Conservation (phyloP, 1,140 invertebrate genomes). For the Aporrectodea caliginosa region DNA sequence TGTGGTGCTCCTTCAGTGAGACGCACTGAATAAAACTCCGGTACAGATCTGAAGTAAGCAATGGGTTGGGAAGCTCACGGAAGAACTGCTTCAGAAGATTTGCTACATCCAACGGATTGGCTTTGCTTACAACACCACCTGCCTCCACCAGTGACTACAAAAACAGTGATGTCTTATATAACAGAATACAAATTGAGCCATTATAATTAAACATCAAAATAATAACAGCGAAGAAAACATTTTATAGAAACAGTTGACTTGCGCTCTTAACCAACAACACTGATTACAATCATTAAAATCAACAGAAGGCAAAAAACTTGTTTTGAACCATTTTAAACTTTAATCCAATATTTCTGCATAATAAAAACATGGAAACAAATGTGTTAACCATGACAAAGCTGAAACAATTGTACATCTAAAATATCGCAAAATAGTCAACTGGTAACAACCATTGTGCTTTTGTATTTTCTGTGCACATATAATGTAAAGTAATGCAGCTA, state of each 20-base stretch:
- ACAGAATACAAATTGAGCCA: too few species aligned
- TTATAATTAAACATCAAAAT: neutral
- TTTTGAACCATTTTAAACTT: too few species aligned
- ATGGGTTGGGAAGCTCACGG: constrained; percentile 73
- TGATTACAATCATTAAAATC: neutral
- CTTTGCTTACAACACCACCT: constrained; percentile 63
- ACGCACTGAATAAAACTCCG: constrained; percentile 69
- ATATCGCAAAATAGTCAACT: too few species aligned
- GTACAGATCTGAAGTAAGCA: constrained; percentile 68
- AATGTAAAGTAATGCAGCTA: neutral
- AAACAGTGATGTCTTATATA: neutral
- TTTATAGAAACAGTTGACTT: neutral
- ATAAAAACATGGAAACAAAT: too few species aligned
- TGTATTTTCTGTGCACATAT: neutral
- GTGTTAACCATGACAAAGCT: too few species aligned
- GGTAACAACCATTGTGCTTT: too few species aligned
- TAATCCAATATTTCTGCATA: too few species aligned
- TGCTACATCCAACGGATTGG: constrained; percentile 74
- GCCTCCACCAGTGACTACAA: constrained; percentile 13
- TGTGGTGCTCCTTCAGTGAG: constrained; percentile 44
- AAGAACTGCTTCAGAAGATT: constrained; percentile 78
- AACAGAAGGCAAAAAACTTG: too few species aligned
- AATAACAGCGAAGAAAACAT: neutral
- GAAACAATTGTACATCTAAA: too few species aligned
- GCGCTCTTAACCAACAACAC: neutral